phyloP scores from a whole-genome alignment of 2,888 invertebrate species.

The Lasius platythorax region DNA sequence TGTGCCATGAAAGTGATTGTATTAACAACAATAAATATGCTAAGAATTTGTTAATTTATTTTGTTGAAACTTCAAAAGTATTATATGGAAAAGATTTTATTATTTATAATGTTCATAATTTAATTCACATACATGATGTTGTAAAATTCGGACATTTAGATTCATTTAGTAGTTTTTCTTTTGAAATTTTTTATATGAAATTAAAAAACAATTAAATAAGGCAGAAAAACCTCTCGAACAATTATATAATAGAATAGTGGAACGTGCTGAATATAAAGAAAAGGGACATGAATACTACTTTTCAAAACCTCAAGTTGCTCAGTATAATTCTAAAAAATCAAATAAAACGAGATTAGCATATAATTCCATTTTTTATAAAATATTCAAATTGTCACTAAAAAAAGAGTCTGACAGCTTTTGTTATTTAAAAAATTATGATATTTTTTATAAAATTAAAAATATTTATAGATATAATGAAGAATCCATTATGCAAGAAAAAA shows the following conservation, averaged over 20 bases:
- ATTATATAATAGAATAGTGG: neutral
- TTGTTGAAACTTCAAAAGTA: neutral
- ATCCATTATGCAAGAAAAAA: neutral
- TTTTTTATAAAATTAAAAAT: neutral
- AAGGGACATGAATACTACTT: neutral
- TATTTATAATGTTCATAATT: neutral
- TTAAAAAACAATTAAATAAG: neutral
- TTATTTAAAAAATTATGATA: neutral
- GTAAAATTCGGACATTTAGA: neutral
- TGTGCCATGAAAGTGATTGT: slow-evolving; percentile 4
- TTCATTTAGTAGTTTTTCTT: slow-evolving; percentile 1
- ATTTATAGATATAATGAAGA: neutral
- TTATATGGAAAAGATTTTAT: neutral
- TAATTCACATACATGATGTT: neutral
- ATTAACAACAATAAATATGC: neutral
- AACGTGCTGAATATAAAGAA: neutral
- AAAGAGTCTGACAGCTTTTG: neutral
- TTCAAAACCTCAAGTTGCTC: neutral
- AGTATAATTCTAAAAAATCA: neutral
- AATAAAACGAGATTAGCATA: neutral
- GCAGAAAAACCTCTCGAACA: neutral
- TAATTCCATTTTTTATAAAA: neutral
- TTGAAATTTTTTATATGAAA: slow-evolving; percentile 1
- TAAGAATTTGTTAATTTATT: neutral
- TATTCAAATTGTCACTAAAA: neutral